phyloP scores from a whole-genome alignment of 2,888 invertebrate genomes.

The Ditula angustiorana region DNA sequence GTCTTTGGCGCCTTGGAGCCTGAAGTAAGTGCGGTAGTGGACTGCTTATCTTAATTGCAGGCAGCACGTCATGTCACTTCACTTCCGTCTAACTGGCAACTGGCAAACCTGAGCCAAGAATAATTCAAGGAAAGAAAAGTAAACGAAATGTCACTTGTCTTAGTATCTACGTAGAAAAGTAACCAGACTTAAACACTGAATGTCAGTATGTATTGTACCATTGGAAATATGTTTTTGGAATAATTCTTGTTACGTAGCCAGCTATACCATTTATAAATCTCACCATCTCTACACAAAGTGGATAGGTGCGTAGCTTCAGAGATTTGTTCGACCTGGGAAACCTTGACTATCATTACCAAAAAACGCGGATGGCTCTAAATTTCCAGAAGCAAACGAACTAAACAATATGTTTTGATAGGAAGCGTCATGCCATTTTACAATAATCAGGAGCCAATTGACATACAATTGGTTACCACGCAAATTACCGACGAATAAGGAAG shows the following conservation, averaged over 20 bases:
- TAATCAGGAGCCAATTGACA: constrained; percentile 4
- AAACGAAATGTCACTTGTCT: neutral
- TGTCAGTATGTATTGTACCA: too few species aligned
- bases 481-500: neutral
- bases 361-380: neutral
- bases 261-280: neutral
- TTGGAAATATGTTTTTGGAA: too few species aligned
- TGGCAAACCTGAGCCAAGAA: neutral
- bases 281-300: neutral
- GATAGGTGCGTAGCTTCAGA: neutral
- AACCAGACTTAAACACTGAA: neutral
- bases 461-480: neutral
- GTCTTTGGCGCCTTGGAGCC: neutral
- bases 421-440: neutral
- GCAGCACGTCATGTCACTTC: constrained; percentile 12
- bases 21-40: neutral
- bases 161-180: neutral
- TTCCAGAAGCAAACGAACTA: neutral
- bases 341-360: neutral
- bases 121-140: neutral
- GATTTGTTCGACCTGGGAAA: neutral
- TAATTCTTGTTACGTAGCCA: too few species aligned
- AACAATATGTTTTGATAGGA: neutral
- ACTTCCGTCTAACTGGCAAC: constrained; percentile 4
- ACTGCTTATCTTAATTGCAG: constrained; percentile 15